A percentile compares a stretch with the other conserved stretches of the same genome.
These are phyloP conservation scores for Cladopsammia gracilis DNA, from an alignment of 64 coral and sea anemone genomes.

Conservation along the genomic window DNA sequence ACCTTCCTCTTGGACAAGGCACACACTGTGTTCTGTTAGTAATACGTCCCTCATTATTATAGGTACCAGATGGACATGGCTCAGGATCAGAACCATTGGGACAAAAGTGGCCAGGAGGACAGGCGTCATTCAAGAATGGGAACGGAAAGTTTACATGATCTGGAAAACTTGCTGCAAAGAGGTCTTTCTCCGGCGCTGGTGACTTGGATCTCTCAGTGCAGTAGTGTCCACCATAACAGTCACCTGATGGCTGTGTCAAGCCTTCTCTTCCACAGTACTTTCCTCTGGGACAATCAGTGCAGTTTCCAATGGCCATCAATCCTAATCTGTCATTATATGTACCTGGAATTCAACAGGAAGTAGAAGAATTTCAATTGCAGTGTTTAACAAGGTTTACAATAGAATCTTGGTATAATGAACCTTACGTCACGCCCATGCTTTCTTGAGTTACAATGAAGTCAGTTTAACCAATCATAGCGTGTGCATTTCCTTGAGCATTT, in stretches of 20 bases:
- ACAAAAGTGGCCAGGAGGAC: slow-evolving; percentile 91
- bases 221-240: slow-evolving; percentile 80
- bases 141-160: slow-evolving; percentile 65
- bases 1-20: slow-evolving; percentile 83
- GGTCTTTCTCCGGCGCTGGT: slow-evolving; percentile 76
- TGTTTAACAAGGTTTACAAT: too few relatives aligned
- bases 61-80: slow-evolving; percentile 81
- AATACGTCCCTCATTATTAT: slow-evolving; percentile 85
- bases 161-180: slow-evolving; percentile 16
- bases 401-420: too few relatives aligned
- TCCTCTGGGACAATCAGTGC: slow-evolving; percentile 79
- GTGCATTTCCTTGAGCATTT: too few relatives aligned
- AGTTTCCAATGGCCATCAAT: slow-evolving; percentile 77
- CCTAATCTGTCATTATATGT: slow-evolving; percentile 82
- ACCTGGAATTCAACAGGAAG: slow-evolving; percentile 56
- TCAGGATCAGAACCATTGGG: slow-evolving; percentile 77
- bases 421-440: too few relatives aligned
- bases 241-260: slow-evolving; percentile 58
- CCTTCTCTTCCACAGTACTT: slow-evolving; percentile 83
- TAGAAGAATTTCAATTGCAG: not conserved
- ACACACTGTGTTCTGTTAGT: slow-evolving; percentile 75
- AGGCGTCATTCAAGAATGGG: slow-evolving; percentile 84
- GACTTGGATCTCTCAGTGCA: slow-evolving; percentile 74
- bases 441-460: too few relatives aligned
- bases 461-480: too few relatives aligned